A percentile compares a stretch with the other conserved stretches of the same genome.
Conservation (phyloP, 1,140 invertebrate species). For the Drosophila ogumai region DNA sequence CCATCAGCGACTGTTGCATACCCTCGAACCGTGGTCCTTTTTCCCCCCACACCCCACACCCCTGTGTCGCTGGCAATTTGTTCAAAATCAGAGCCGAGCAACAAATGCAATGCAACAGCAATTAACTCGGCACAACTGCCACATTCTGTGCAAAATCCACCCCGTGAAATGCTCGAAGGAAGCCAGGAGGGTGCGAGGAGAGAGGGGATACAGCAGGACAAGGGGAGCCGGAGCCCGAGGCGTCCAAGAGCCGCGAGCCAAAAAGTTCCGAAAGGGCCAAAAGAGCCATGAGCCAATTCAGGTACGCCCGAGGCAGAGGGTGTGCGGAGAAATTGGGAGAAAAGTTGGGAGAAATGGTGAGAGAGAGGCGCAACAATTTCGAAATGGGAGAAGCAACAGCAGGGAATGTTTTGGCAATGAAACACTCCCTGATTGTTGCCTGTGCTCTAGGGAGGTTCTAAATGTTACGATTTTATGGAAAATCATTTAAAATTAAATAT, state of each 20-base stretch:
- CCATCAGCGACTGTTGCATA: constrained; percentile 58
- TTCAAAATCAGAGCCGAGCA: constrained; percentile 80
- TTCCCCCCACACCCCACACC: constrained; percentile 3
- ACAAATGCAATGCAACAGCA: constrained; percentile 82
- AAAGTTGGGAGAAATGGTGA: constrained; percentile 28
- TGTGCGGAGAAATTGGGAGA: constrained; percentile 11
- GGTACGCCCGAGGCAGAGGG: constrained; percentile 36
- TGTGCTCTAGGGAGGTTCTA: constrained; percentile 7
- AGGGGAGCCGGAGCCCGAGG: constrained; percentile 28
- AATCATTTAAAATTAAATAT: fast-evolving
- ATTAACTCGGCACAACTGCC: constrained; percentile 82
- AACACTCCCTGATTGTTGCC: constrained; percentile 72
- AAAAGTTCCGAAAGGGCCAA: constrained; percentile 55
- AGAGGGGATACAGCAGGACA: not conserved
- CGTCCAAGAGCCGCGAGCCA: constrained; percentile 48
- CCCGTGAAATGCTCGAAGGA: constrained; percentile 55
- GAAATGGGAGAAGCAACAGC: constrained; percentile 50
- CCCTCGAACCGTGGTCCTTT: constrained; percentile 15
- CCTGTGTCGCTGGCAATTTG: constrained; percentile 74
- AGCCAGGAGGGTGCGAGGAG: not conserved
- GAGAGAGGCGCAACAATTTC: constrained; percentile 79
- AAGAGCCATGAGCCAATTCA: constrained; percentile 78
- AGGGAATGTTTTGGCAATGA: constrained; percentile 48
- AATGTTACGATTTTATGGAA: constrained; percentile 22
- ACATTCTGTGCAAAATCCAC: constrained; percentile 80